Conservation (phyloP, 2,113 vertebrate species). For the Myanophis thanlyinensis region DNA sequence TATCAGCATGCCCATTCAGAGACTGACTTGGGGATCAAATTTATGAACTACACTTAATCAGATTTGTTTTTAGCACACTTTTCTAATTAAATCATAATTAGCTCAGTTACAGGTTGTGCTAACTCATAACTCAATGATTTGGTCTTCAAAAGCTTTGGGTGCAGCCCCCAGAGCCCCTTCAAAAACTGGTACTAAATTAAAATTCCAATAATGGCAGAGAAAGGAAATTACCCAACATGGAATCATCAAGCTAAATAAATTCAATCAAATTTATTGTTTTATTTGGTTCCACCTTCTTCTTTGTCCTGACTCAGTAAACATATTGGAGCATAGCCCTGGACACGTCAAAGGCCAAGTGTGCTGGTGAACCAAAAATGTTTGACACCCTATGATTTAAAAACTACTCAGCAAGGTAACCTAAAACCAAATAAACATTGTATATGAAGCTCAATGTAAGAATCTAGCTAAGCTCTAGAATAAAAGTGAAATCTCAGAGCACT, state of each 20-base stretch:
- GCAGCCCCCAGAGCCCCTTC: background rate
- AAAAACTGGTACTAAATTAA: background rate
- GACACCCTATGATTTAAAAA: background rate
- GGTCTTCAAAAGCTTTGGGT: background rate
- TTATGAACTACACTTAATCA: background rate
- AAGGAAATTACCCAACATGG: background rate
- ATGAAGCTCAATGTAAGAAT: background rate
- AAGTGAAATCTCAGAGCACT: background rate
- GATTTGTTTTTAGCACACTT: background rate
- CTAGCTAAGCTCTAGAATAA: background rate
- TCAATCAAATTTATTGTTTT: background rate
- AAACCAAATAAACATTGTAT: background rate
- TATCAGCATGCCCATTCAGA: background rate
- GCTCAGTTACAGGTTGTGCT: background rate
- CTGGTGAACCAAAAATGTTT: background rate
- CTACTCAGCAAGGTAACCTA: background rate
- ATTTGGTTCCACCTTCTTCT: background rate
- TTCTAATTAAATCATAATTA: background rate
- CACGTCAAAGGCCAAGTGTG: background rate
- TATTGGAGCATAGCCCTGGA: background rate
- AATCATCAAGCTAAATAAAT: background rate
- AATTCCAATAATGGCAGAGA: background rate
- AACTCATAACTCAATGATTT: background rate
- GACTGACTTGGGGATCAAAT: background rate
- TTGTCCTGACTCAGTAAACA: background rate